These are phyloP conservation scores for Gymnocypris eckloni DNA, from an alignment of 2,797 vertebrate genomes.

Conservation along the genomic window DNA sequence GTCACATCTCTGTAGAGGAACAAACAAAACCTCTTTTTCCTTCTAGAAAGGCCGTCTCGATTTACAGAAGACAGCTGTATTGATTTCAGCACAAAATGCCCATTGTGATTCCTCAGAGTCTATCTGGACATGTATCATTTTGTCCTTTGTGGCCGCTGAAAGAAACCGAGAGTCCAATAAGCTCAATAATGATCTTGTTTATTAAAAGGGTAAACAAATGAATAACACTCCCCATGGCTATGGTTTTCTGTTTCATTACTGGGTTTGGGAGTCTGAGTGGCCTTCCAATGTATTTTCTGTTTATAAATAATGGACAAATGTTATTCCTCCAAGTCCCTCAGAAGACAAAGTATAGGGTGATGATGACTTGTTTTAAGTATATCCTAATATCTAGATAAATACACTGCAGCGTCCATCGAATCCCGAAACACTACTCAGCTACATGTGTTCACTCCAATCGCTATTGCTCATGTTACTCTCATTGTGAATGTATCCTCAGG, in stretches of 20 bases:
- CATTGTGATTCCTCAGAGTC: conserved; percentile 57
- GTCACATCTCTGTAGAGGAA: conserved; percentile 52
- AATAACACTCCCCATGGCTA: conserved; percentile 54
- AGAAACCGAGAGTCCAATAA: conserved; percentile 58
- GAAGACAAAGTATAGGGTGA: conserved; percentile 33
- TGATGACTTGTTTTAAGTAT: not conserved
- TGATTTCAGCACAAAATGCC: conserved; percentile 69
- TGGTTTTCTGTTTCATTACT: conserved; percentile 52
- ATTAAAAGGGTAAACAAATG: conserved; percentile 63
- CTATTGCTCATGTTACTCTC: not conserved
- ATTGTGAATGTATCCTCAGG: not conserved
- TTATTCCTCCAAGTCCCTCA: conserved; percentile 39
- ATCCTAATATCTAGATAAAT: not conserved
- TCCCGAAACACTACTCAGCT: not conserved
- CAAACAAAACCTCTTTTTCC: conserved; percentile 63
- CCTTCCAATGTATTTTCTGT: conserved; percentile 28
- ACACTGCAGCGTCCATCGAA: not conserved
- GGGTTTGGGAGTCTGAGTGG: conserved; percentile 23
- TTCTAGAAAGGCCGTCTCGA: conserved; percentile 57
- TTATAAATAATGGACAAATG: conserved; percentile 46
- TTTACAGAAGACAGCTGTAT: conserved; percentile 64
- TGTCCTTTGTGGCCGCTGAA: conserved; percentile 47
- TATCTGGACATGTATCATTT: conserved; percentile 52
- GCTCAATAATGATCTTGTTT: conserved; percentile 64
- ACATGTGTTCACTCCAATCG: not conserved